Conservation (phyloP, 2,797 vertebrate genomes). For the Oreochromis grahami region DNA sequence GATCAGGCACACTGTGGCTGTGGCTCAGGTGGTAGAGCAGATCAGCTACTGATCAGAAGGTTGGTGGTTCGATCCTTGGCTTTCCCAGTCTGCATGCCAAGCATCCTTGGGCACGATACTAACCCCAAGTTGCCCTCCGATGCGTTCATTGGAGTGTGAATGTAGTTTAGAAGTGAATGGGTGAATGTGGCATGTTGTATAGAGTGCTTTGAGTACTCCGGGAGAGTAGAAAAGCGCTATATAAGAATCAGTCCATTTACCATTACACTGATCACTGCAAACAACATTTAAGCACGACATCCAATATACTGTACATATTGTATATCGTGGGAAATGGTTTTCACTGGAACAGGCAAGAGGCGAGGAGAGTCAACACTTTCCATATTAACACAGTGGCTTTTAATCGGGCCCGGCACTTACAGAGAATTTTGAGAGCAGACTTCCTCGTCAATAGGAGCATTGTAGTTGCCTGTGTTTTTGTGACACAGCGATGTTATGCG, state of each 20-base stretch:
- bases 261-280: not conserved
- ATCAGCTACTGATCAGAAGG: too few species aligned
- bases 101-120: too few species aligned
- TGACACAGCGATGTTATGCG: not conserved
- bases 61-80: too few species aligned
- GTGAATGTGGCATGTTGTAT: too few species aligned
- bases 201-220: too few species aligned
- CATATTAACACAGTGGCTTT: not conserved
- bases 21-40: too few species aligned
- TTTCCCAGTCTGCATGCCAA: too few species aligned
- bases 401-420: not conserved
- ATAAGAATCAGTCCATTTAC: too few species aligned
- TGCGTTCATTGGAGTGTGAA: too few species aligned
- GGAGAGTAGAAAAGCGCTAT: too few species aligned
- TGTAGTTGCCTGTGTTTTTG: not conserved
- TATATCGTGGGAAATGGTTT: not conserved
- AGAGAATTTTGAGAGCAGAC: not conserved
- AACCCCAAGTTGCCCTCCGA: too few species aligned
- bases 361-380: not conserved
- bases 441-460: conserved; percentile 13
- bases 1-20: not conserved
- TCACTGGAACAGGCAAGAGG: not conserved
- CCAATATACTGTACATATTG: not conserved
- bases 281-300: not conserved
- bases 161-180: too few species aligned